Conservation (phyloP, 2,113 vertebrate species). For the Ancistrus triradiatus region DNA sequence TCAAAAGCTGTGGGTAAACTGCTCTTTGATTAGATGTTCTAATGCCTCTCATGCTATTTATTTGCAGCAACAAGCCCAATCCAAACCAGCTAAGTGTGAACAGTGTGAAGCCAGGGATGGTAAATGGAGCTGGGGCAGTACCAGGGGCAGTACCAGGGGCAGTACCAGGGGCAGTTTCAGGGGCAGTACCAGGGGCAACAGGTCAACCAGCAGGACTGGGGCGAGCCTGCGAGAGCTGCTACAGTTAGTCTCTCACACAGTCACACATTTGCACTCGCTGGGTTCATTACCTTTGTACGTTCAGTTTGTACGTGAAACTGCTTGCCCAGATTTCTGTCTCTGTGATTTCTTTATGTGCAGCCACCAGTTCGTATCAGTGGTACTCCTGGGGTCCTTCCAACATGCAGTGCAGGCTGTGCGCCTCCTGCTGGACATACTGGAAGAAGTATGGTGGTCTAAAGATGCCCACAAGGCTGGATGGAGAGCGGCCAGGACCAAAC, state of each 20-base stretch:
- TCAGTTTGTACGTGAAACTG: too few relatives aligned
- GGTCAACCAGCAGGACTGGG: constrained; percentile 63
- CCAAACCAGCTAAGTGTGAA: constrained; percentile 93
- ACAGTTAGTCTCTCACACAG: constrained; percentile 78
- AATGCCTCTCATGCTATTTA: constrained; percentile 11
- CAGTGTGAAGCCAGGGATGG: constrained; percentile 83
- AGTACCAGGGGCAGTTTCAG: constrained; percentile 41
- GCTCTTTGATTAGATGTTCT: too few relatives aligned
- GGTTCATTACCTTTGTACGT: too few relatives aligned
- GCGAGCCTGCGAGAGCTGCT: constrained; percentile 97
- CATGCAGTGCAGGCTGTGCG: constrained; percentile 98
- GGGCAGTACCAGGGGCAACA: constrained; percentile 38
- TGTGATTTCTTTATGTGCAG: constrained; percentile 58
- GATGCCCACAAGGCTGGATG: constrained; percentile 95
- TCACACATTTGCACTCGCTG: too few relatives aligned
- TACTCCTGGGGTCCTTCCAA: constrained; percentile 98
- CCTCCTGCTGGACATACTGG: constrained; percentile 98
- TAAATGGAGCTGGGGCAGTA: constrained; percentile 78
- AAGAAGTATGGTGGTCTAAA: constrained; percentile 99
- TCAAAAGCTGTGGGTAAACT: too few relatives aligned
- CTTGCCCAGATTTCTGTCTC: not conserved
- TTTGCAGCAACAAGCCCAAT: constrained; percentile 92
- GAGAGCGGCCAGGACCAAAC: constrained; percentile 92
- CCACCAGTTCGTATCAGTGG: constrained; percentile 97
- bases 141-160: constrained; percentile 33